Conservation (phyloP, 2,797 vertebrate species). For the Schizothorax lantsangensis region DNA sequence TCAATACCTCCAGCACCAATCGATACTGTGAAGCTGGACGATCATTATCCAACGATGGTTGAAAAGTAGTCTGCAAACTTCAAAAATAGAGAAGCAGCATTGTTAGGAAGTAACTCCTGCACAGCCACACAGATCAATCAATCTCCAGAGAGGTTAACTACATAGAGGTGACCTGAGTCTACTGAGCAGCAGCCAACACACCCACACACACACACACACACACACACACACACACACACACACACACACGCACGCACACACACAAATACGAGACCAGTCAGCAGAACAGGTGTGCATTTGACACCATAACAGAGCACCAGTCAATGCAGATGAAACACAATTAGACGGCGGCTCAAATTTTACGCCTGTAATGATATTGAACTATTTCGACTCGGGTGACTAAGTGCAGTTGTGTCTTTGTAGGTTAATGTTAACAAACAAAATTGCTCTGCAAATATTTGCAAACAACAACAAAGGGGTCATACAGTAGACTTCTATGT, state of each 20-base stretch:
- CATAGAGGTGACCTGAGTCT: conserved; percentile 68
- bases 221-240: conserved; percentile 44
- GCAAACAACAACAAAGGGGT: neutral
- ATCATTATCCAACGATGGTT: conserved; percentile 67
- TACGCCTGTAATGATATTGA: conserved; percentile 52
- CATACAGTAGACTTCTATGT: neutral
- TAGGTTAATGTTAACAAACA: conserved; percentile 54
- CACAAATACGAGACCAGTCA: conserved; percentile 58
- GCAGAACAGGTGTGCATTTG: conserved; percentile 60
- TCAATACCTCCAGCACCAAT: conserved; percentile 70
- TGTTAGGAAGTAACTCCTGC: conserved; percentile 64
- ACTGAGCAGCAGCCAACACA: conserved; percentile 50
- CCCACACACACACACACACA: conserved; percentile 56
- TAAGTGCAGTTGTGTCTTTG: conserved; percentile 55
- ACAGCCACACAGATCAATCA: conserved; percentile 68
- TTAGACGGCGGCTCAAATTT: conserved; percentile 54
- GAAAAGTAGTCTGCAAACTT: conserved; percentile 56
- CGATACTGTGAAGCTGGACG: conserved; percentile 66
- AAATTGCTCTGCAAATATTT: conserved; percentile 48
- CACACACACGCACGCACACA: conserved; percentile 53
- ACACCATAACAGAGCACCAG: conserved; percentile 58
- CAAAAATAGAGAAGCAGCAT: conserved; percentile 62
- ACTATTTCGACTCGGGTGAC: conserved; percentile 49
- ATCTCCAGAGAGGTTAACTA: conserved; percentile 66
- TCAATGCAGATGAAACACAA: conserved; percentile 64